Evolutionary conservation across 2,888 invertebrate species (phyloP).

Genomic region (Drosophila anomalata): DNA sequence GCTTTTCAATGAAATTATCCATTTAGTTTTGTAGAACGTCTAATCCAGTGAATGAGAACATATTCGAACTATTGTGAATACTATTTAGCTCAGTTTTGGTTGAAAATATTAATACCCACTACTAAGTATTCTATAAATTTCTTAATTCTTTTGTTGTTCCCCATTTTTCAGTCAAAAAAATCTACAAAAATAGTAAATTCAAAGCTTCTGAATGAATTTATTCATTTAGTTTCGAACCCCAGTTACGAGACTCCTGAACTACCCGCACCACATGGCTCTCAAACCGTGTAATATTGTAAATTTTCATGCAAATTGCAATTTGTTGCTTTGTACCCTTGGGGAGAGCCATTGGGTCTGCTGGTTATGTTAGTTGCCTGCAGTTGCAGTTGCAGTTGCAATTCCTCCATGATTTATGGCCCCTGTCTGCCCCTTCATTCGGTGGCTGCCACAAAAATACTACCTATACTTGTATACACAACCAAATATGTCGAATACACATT

Average conservation of each 20-base stretch:
- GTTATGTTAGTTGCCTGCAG: slow-evolving; percentile 33
- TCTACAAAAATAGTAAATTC: too few relatives aligned
- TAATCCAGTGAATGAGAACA: background rate
- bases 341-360: slow-evolving; percentile 26
- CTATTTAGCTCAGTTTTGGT: too few relatives aligned
- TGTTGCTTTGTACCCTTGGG: slow-evolving; percentile 28
- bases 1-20: too few relatives aligned
- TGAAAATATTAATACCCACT: too few relatives aligned
- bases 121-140: too few relatives aligned
- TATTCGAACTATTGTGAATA: too few relatives aligned
- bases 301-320: slow-evolving; percentile 38
- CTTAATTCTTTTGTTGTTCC: too few relatives aligned
- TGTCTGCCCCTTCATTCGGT: background rate
- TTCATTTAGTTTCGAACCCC: background rate
- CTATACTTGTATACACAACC: slow-evolving; percentile 10
- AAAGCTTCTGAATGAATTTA: too few relatives aligned
- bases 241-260: background rate
- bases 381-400: slow-evolving; percentile 20
- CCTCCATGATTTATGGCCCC: slow-evolving; percentile 59
- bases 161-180: too few relatives aligned
- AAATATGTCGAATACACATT: slow-evolving; percentile 47
- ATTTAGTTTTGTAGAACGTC: background rate
- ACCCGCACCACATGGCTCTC: slow-evolving; percentile 6
- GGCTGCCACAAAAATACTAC: slow-evolving; percentile 37
- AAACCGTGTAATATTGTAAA: slow-evolving; percentile 39